Evolutionary conservation across 2,113 vertebrate species (phyloP), one percentile per base, ranked within the genome.

Genomic region (Solea senegalensis): DNA sequence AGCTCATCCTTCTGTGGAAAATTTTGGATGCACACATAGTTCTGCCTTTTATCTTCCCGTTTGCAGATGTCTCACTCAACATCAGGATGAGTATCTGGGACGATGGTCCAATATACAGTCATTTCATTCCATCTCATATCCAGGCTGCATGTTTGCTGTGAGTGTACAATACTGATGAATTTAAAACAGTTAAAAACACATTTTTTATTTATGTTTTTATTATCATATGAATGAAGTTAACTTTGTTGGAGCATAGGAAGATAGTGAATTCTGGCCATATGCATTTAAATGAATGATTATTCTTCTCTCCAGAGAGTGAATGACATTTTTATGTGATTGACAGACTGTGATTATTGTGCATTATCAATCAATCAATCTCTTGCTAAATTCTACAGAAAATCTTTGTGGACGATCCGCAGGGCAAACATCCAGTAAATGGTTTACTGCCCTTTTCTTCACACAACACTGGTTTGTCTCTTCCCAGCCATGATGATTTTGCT

Each of bases 1-100:
- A 78, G 88, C 89, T 90, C 84, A 86, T 86, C 85, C 85, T 89
- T 83, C 81, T 87, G 84, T 73, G 90, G 76, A 82, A 78, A 74
- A 60, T 85, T 81, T 82, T 86, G 77, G 85, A 78, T 75, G 62
- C 48, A 57, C 63, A 70, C 74, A 54, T 81, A 68, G 65, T 70
- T 74, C 61, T 51, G 63, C 76, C 79, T 86, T 90, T 90, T 91
- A 92, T 92, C 91, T 89, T 59, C 62, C 76, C 66, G 79, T 65
- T 56, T 82, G 88, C 91, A 91, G 90, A 91, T 74, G 87, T 52
- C 65, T 73, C 64, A 14, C 63, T 87, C 78, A 28, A 48, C 39
- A 63, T 76, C 64, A 86, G 83, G 87, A 88, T 74, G 65, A 74
- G 70, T 86, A 86, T 88, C 82, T 69, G 83, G 82, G 77, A 69